These are phyloP conservation scores for Acromyrmex echinatior DNA, from an alignment of 1,140 invertebrate genomes.

Conservation along the genomic window DNA sequence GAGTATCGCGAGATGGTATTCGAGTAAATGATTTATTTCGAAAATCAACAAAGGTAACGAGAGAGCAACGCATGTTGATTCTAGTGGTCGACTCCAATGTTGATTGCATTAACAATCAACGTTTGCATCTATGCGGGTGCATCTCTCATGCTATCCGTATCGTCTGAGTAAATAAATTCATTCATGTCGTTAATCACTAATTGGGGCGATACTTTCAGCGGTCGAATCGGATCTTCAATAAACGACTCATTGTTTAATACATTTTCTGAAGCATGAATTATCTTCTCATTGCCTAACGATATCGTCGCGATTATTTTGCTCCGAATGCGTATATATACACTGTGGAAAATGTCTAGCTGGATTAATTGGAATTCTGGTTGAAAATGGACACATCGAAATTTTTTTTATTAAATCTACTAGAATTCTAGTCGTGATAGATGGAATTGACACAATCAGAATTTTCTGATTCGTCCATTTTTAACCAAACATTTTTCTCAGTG, in stretches of 20 bases:
- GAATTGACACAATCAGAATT: no score
- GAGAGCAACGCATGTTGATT: constrained; percentile 14
- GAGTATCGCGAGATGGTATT: not conserved
- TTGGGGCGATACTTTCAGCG: constrained; percentile 47
- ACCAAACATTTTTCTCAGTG: no score
- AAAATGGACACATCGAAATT: no score
- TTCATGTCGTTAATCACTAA: constrained; percentile 56
- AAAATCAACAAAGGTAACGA: constrained; percentile 16
- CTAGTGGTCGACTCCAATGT: constrained; percentile 2
- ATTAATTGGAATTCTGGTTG: constrained; percentile 58
- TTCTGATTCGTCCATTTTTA: no score
- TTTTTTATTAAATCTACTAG: no score
- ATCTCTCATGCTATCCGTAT: constrained; percentile 2
- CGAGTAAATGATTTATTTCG: constrained; percentile 1
- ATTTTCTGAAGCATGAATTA: constrained; percentile 20
- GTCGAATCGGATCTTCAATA: constrained; percentile 3
- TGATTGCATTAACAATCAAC: constrained; percentile 32
- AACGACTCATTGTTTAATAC: constrained; percentile 48
- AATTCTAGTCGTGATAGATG: no score
- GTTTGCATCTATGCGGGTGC: constrained; percentile 3
- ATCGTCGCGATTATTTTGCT: constrained; percentile 52
- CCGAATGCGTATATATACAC: not conserved
- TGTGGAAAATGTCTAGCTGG: not conserved
- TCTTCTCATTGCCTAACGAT: constrained; percentile 46
- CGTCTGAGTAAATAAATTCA: constrained; percentile 20